Evolutionary conservation across 2,888 invertebrate genomes (phyloP).

Genomic region (Julus scandinavius): DNA sequence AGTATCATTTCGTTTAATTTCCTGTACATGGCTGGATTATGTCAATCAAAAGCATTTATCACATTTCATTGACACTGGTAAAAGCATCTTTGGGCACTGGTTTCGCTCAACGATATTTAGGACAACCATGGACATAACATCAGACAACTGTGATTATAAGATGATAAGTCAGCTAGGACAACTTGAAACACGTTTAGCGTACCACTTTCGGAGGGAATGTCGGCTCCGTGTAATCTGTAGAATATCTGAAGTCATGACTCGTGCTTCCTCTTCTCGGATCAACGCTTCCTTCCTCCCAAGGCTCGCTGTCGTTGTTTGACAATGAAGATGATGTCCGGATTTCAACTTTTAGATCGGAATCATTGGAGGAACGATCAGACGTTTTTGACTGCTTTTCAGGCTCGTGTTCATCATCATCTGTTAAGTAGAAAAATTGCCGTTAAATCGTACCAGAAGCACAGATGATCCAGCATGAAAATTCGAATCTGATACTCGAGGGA

Average conservation of each 20-base stretch:
- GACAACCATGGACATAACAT: background rate
- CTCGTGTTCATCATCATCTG: conserved; percentile 68
- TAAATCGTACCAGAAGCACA: background rate
- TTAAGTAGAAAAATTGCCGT: conserved; percentile 48
- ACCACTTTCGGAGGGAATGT: conserved; percentile 80
- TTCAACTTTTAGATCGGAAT: conserved; percentile 91
- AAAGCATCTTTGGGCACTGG: background rate
- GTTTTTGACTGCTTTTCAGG: conserved; percentile 69
- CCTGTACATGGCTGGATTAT: background rate
- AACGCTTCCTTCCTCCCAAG: conserved; percentile 62
- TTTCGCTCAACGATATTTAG: background rate
- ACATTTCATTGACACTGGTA: too few relatives aligned
- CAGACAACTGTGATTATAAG: background rate
- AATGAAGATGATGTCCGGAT: conserved; percentile 83
- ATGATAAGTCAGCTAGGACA: background rate
- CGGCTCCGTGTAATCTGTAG: conserved; percentile 82
- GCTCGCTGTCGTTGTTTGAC: conserved; percentile 72
- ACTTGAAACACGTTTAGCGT: conserved; percentile 62
- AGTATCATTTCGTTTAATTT: background rate
- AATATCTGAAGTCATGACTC: conserved; percentile 67
- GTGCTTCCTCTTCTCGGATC: conserved; percentile 78
- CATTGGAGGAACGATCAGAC: conserved; percentile 88
- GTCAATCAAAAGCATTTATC: background rate
- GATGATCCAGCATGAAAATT: too few relatives aligned
- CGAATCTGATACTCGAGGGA: background rate